Conservation (phyloP, 2,888 invertebrate genomes). For the Plagodis dolabraria region DNA sequence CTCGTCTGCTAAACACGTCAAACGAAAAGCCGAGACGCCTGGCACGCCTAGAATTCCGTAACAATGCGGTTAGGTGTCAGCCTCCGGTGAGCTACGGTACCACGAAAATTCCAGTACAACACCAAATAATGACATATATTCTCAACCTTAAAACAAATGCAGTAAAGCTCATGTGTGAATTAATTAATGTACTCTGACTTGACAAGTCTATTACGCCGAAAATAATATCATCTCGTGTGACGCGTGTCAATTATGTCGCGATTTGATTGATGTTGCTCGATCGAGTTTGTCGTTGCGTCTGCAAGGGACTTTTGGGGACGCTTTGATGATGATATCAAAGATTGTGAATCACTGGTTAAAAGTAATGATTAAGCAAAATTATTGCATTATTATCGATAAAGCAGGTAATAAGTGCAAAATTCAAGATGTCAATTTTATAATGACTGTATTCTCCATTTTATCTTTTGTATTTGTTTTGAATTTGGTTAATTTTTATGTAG, state of each 20-base stretch:
- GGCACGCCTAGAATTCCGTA: slow-evolving; percentile 57
- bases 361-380: slow-evolving; percentile 12
- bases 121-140: slow-evolving; percentile 25
- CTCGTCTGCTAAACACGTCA: slow-evolving; percentile 24
- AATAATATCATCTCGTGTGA: slow-evolving; percentile 60
- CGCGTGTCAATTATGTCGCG: slow-evolving; percentile 64
- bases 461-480: no score
- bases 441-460: no score
- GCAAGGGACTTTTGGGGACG: slow-evolving; percentile 6
- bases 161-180: slow-evolving; percentile 33
- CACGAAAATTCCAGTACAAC: slow-evolving; percentile 24
- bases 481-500: no score
- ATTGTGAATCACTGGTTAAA: slow-evolving; percentile 16
- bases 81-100: slow-evolving; percentile 35
- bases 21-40: slow-evolving; percentile 48
- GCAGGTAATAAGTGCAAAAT: neutral
- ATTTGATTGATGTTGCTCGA: slow-evolving; percentile 61
- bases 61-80: slow-evolving; percentile 66
- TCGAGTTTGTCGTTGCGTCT: slow-evolving; percentile 35
- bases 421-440: no score
- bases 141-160: slow-evolving; percentile 16
- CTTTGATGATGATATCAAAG: slow-evolving; percentile 17
- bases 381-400: slow-evolving; percentile 2
- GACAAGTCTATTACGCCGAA: slow-evolving; percentile 68
- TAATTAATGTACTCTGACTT: slow-evolving; percentile 65